Evolutionary conservation across 2,888 invertebrate species (phyloP), one percentile per base, ranked within the genome.

Genomic region (Cantharis rustica): DNA sequence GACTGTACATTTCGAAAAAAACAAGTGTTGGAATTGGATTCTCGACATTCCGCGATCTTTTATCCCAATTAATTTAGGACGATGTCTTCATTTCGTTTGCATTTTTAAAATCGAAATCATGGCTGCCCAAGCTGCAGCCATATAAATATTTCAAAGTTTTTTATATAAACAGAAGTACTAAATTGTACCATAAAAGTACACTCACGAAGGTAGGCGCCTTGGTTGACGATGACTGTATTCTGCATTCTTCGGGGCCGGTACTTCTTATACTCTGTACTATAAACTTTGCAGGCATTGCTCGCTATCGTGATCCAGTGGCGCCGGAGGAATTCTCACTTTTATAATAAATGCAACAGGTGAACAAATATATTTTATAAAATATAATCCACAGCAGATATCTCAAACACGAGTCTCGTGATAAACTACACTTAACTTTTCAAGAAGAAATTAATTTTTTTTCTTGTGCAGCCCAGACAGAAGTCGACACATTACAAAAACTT

Each of bases 221-320:
- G 73, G 27, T 69, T 76, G 79, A 63, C 75, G 69, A 73, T 74
- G 84, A 84, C 80, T 84, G 84, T 84, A 84, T 82, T 84, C 84
- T 81, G 82, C 84, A 84, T 84, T 84, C 84, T 84, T 84, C 76
- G 77, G 82, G 81, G 82, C 83, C 84, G 83, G 82, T 84, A 84
- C 84, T 78, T 79, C 75, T 73, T 75, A 74, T 81, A 80, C 81
- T 80, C 80, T 83, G 82, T 83, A 81, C 84, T 81, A 84, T 84
- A 84, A 84, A 83, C 82, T 77, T 76, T 79, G 78, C 81, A 82
- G 80, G 79, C 80, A 75, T 81, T 81, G 82, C 82, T 81, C 82
- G 82, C 82, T 82, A 84, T 84, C 84, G 82, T 82, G 84, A 83
- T 84, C 80, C 81, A 81, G 84, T 84, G 84, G 85, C 80, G 79